Base-by-base conservation (phyloP, 1,140 invertebrate species). In the Wiebesia pumilae region DNA sequence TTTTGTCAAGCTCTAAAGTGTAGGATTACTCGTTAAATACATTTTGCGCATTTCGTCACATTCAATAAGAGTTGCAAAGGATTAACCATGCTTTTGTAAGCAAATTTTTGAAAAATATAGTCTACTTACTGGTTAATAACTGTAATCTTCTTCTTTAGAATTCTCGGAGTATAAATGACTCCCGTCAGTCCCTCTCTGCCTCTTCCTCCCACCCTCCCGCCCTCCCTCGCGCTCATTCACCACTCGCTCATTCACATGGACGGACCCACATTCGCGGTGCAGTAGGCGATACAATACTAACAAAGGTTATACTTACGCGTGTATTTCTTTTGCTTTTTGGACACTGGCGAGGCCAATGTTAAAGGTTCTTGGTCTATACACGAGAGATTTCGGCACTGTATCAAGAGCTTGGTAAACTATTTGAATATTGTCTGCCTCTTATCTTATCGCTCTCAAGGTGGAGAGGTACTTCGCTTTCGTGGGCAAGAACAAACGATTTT, bases 401-500 rank as follows among this genome's bases (percentile, higher is more conserved):
- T 81, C 35, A 43, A 65, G 79, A 24, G 35, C 24, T 81, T 0
- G 6, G 54, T 27, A 65, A 81, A 81, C 58, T 65, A 81, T 81
- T 65, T 65, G 35, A 62, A 65, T 81, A 40, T 62, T 19, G 33
- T 7, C 3, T 27, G 51, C 9, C 43, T 62, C 47, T 83, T 83
- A 62, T 62, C 58, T 62, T 62, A 62, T 77, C 51, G 51, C 71
- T 40, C 27, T 2, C 19, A 47, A 40, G n/a, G 40, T 43, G 65
- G n/a, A 77, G 27, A 10, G 73, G 12, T 12, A 77, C 73, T 77
- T 77, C 24, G 21, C 30, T 79, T 79, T 79, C 47, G 6, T 12
- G 14, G 69, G 19, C 10, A 24, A 30, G 24, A 40, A 65, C 30
- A 65, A 35, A 81, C n/a, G 35, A 65, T 40, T 81, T 81, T 65